Percentiles rank a stretch among this genome's conserved stretches.
Conservation (phyloP, 2,797 vertebrate species). For the Natrix natrix region DNA sequence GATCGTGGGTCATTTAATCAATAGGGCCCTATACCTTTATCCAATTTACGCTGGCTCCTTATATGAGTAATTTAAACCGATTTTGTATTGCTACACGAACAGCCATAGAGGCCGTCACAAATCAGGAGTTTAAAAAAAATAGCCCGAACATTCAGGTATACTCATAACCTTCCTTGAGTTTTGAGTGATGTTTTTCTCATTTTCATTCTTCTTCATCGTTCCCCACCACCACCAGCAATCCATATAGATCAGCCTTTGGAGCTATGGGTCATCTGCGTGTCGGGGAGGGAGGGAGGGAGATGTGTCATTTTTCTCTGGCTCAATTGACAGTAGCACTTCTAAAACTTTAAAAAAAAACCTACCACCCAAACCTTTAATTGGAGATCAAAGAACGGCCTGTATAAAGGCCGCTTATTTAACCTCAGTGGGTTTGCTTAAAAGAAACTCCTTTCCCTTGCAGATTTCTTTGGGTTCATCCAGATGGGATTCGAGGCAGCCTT, state of each 20-base stretch:
- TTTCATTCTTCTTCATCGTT: not conserved
- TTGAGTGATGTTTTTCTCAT: not conserved
- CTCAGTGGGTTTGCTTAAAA: not conserved
- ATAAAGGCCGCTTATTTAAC: not conserved
- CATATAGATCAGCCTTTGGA: not conserved
- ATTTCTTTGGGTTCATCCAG: not conserved
- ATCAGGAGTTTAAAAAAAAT: not conserved
- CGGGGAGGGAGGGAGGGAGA: not conserved
- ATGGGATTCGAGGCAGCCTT: not conserved
- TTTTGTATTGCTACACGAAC: not conserved
- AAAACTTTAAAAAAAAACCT: not conserved
- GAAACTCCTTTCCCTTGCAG: not conserved
- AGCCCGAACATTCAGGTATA: not conserved
- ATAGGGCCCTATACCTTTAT: not conserved
- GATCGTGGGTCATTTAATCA: not conserved
- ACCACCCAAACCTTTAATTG: not conserved
- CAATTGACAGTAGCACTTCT: not conserved
- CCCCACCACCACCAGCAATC: too few species aligned
- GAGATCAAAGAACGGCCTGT: not conserved
- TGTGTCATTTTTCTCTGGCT: not conserved
- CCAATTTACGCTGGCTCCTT: not conserved
- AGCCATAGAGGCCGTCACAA: not conserved
- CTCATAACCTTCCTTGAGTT: not conserved
- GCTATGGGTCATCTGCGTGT: not conserved
- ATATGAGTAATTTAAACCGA: not conserved